Evolutionary conservation across 2,797 vertebrate genomes (phyloP), one percentile per base, ranked within the genome.

Genomic region (Pangasius larnaudii): DNA sequence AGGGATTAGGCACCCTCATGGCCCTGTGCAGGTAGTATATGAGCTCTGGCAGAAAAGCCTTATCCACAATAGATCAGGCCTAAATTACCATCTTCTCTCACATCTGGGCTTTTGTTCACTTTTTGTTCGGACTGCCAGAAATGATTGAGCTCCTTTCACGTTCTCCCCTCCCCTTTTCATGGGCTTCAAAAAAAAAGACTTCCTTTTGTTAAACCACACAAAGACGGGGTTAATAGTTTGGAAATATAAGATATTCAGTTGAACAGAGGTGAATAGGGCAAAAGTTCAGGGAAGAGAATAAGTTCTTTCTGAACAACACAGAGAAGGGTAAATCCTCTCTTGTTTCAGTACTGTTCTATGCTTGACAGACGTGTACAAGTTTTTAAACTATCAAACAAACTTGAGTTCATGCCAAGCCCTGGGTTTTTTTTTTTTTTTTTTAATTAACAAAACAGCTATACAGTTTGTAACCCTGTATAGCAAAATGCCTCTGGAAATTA

Each of bases 41-140:
- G 95, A 96, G 96, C 95, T 96, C 83, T 94, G 95, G 94, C 95
- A 96, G 94, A 96, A 95, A 95, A 93, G 95, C 93, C 95, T 98
- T 97, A 98, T 97, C 96, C 93, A n/a, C 85, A 85, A 91, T 96
- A 95, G 95, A 97, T 96, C 95, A 95, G 94, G 93, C 92, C 95
- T 93, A 96, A 97, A 96, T 97, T 96, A 97, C 97, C 96, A 95
- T 96, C 94, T 95, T 95, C 94, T 94, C 97, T 97, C 96, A 97
- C 95, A 95, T 96, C 95, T 96, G 95, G 95, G 96, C 95, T 96
- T 97, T 97, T 97, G 96, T 97, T 95, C 93, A 86, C 90, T 88
- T 89, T 87, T 89, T 88, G 86, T 88, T 96, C 94, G 93, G 94
- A 96, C 93, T 95, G 94, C 96, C 95, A 97, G 94, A 96, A 97